Evolutionary conservation across 2,888 invertebrate genomes (phyloP).

Genomic region (Aquatica leii): DNA sequence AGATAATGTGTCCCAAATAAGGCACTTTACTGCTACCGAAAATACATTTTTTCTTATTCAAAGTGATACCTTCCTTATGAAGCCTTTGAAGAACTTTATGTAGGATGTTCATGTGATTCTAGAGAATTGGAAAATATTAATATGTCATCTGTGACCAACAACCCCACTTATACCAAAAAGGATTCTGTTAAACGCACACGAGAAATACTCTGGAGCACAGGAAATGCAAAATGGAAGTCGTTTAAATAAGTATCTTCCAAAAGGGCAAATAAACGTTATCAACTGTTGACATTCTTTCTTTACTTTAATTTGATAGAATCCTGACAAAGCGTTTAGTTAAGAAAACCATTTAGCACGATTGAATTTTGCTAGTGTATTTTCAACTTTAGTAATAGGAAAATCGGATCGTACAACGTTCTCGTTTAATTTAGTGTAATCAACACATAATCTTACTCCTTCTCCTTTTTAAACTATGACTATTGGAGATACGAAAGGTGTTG

Average conservation of each 20-base stretch:
- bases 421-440: constrained; percentile 41
- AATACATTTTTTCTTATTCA: constrained; percentile 1
- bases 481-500: constrained; percentile 32
- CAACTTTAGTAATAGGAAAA: constrained; percentile 45
- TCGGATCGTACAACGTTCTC: constrained; percentile 36
- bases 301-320: background rate
- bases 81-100: background rate
- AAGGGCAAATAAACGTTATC: background rate
- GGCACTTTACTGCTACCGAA: background rate
- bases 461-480: constrained; percentile 36
- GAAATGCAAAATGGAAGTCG: background rate
- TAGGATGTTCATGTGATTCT: background rate
- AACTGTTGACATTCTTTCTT: too few species aligned
- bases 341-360: constrained; percentile 43
- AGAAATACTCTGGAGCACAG: background rate
- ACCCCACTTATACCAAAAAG: too few species aligned
- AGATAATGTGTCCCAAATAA: background rate
- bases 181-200: too few species aligned
- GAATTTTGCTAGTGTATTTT: constrained; percentile 39
- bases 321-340: constrained; percentile 38
- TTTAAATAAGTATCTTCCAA: background rate
- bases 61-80: background rate
- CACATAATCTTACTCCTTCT: constrained; percentile 29
- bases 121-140: background rate
- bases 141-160: background rate